These are phyloP conservation scores for Drosophila paramelanica DNA, from an alignment of 2,888 invertebrate species.

Conservation along the genomic window DNA sequence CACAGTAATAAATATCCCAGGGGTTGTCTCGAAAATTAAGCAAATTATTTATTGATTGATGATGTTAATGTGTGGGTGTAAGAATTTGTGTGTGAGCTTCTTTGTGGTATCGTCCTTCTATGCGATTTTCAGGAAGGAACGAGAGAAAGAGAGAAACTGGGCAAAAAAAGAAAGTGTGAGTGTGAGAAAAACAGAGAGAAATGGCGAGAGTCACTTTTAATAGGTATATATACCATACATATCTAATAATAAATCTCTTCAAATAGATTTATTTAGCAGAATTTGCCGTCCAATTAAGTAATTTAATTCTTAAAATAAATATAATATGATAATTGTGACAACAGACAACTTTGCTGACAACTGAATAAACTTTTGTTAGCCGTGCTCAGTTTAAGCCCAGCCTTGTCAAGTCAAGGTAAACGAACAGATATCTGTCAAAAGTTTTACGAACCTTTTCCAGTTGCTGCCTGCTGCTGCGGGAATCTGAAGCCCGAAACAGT, in stretches of 20 bases:
- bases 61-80: constrained; percentile 1
- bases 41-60: constrained; percentile 24
- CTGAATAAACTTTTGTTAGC: constrained; percentile 18
- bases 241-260: too few species aligned
- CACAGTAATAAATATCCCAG: neutral
- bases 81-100: constrained; percentile 2
- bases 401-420: constrained; percentile 38
- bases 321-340: neutral
- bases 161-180: too few species aligned
- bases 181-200: too few species aligned
- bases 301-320: too few species aligned
- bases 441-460: constrained; percentile 21
- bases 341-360: constrained; percentile 14
- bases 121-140: constrained; percentile 1
- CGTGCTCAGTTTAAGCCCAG: constrained; percentile 15
- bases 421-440: constrained; percentile 16
- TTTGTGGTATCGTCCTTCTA: neutral
- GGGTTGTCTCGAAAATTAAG: constrained; percentile 1
- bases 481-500: constrained; percentile 7
- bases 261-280: too few species aligned
- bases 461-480: neutral
- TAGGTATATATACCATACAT: too few species aligned
- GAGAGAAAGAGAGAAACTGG: too few species aligned
- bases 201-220: too few species aligned
- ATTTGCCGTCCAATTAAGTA: too few species aligned